Base-by-base conservation (phyloP, 2,888 invertebrate species). In the Protodeltote pygarga region DNA sequence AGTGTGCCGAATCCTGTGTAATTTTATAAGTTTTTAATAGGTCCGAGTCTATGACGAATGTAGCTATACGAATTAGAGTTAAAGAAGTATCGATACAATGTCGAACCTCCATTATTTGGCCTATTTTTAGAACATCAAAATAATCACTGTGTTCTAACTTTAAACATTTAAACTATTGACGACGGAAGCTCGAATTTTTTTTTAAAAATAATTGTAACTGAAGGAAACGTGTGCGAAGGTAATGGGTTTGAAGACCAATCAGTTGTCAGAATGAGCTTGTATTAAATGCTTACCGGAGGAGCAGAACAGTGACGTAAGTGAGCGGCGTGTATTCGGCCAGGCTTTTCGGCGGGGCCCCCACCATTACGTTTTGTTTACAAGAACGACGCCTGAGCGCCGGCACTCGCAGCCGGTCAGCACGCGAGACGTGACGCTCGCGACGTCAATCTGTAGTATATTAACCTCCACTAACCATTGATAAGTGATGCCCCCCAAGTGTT, bases 301-400 rank as follows among this genome's bases (percentile, higher is more conserved):
- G 62, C 60, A 66, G 62, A 60, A 58, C 55, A 73, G 86, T 90
- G 90, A 89, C 89, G 91, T 87, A 87, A 89, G 89, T 87, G 85
- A 89, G 78, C 83, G 89, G 84, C 60, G 48, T 63, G 50, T 69
- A 80, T 84, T 82, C 82, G 81, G 79, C 75, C 79, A 88, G 87
- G 89, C 89, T 89, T 89, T 89, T 89, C 82, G 87, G 85, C 80
- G 85, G 83, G 89, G 87, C 91, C 91, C 91, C 91, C 91, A 87
- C 91, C 90, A 85, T 80, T 71, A 67, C 83, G 80, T 78, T 87
- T 89, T 90, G 90, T 91, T 90, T 89, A 91, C 91, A 86, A 82
- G 86, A 83, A 75, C 78, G 80, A 73, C 83, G 83, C 77, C 81
- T 77, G 78, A 73, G 73, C 84, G 81, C 86, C 88, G 89, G 84